phyloP scores from a whole-genome alignment of 2,888 invertebrate species.

The Orthonychiurus folsomi region DNA sequence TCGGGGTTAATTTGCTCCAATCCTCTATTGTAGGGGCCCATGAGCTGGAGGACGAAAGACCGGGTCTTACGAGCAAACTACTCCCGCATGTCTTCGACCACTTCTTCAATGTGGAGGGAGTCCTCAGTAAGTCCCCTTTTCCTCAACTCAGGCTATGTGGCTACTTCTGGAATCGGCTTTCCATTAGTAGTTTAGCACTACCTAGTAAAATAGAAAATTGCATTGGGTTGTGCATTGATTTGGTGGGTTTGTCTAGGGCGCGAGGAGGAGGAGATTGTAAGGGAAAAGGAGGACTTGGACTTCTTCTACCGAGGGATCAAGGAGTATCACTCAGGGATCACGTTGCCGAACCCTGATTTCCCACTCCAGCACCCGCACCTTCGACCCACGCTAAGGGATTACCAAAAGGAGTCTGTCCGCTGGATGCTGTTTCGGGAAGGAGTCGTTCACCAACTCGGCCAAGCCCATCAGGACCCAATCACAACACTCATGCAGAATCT shows the following conservation, averaged over 20 bases:
- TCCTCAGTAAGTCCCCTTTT: background rate
- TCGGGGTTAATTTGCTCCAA: background rate
- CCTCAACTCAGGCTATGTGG: too few species aligned
- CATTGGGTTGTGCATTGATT: too few species aligned
- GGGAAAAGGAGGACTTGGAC: too few species aligned
- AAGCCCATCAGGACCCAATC: slow-evolving; percentile 1
- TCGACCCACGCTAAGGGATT: slow-evolving; percentile 52
- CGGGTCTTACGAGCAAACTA: background rate
- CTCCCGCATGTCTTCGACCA: background rate
- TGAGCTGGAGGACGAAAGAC: background rate
- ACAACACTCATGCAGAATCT: slow-evolving; percentile 29
- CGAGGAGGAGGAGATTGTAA: too few species aligned
- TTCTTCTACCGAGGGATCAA: too few species aligned
- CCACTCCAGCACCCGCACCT: slow-evolving; percentile 27
- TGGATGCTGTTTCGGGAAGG: slow-evolving; percentile 61
- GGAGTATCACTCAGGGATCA: too few species aligned
- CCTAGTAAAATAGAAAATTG: too few species aligned
- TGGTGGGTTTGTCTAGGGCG: too few species aligned
- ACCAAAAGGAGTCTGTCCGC: slow-evolving; percentile 56
- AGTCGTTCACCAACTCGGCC: slow-evolving; percentile 14
- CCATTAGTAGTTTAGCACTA: too few species aligned
- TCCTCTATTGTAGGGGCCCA: background rate
- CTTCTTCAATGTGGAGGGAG: background rate
- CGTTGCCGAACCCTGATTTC: background rate
- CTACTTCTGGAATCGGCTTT: too few species aligned